A percentile compares a stretch with the other conserved stretches of the same genome.
phyloP scores from a whole-genome alignment of 2,113 vertebrate species.

The Ahaetulla prasina region DNA sequence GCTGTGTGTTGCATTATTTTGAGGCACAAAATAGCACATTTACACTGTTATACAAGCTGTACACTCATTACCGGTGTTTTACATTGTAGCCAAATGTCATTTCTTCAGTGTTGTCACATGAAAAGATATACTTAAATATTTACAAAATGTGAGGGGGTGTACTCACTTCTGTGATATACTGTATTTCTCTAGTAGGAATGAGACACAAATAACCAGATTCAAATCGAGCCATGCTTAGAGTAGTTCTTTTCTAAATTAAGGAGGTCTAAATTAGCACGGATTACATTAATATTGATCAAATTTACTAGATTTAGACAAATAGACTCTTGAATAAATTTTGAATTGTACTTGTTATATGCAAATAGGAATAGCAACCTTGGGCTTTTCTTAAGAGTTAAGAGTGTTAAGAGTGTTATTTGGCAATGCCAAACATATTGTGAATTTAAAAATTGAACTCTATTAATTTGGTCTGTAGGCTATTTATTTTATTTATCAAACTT shows the following conservation, averaged over 20 bases:
- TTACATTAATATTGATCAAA: not conserved
- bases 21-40: too few relatives aligned
- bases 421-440: constrained; percentile 10
- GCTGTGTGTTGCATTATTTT: too few relatives aligned
- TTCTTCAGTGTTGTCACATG: too few relatives aligned
- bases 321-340: not conserved
- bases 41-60: too few relatives aligned
- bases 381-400: not conserved
- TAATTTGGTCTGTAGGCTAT: not conserved
- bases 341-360: constrained; percentile 1
- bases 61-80: too few relatives aligned
- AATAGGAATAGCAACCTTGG: constrained; percentile 26
- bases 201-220: not conserved
- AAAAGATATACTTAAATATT: too few relatives aligned
- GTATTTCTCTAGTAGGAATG: not conserved
- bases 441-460: constrained; percentile 1
- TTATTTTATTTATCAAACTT: constrained; percentile 10
- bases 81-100: too few relatives aligned
- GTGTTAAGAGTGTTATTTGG: not conserved
- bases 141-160: too few relatives aligned
- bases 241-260: not conserved
- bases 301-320: not conserved
- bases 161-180: too few relatives aligned
- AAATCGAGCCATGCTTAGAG: not conserved
- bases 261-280: not conserved